These are phyloP conservation scores for Lepilemur ruficaudatus DNA, from an alignment of 2,797 vertebrate genomes.

Conservation along the genomic window DNA sequence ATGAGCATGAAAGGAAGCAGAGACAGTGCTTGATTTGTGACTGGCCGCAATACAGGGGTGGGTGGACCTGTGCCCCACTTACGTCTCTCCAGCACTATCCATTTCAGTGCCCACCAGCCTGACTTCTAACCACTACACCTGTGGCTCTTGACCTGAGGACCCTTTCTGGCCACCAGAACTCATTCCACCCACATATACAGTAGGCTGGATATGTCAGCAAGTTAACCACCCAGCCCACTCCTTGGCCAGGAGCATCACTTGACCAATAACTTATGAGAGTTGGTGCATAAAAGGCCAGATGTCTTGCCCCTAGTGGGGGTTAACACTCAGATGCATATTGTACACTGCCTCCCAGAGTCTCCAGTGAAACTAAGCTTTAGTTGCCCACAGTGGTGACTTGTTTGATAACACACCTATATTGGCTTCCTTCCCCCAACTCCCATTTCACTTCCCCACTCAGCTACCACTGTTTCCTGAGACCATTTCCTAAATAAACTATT, in stretches of 20 bases:
- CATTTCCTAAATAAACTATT: background rate
- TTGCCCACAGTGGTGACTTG: background rate
- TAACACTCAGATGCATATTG: background rate
- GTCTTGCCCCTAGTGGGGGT: background rate
- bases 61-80: background rate
- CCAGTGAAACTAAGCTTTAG: background rate
- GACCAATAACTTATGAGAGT: background rate
- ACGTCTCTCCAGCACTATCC: background rate
- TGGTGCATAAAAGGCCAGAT: background rate
- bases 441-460: background rate
- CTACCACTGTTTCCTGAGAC: background rate
- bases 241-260: background rate
- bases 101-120: background rate
- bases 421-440: background rate
- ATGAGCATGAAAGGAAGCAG: background rate
- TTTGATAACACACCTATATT: background rate
- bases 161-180: background rate
- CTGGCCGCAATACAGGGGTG: background rate
- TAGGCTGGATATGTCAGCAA: background rate
- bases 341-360: background rate
- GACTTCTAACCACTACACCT: background rate
- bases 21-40: background rate
- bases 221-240: background rate
- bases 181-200: background rate
- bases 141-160: background rate